Base-by-base conservation (phyloP, 1,140 invertebrate species). In the Calosoma granatense region DNA sequence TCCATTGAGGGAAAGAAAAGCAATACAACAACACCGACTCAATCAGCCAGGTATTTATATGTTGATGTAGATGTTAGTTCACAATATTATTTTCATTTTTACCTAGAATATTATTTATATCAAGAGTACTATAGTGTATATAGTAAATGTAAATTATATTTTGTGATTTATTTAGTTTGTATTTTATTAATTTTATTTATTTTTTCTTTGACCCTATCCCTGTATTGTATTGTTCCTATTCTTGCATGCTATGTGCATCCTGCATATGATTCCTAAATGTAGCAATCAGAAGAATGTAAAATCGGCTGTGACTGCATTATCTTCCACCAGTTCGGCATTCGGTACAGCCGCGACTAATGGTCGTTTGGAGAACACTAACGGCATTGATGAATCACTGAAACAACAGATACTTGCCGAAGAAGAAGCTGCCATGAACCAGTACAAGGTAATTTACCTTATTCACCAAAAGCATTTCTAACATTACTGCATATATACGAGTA, bases 1-100 rank as follows among this genome's bases (percentile, higher is more conserved):
- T 83, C 89, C 1, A 70, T 99, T 22, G 97, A 99, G 72, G 94
- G 94, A 47, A 91, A 90, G 66, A 97, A 96, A 75, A 88, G 88
- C 3, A 84, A 86, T 19, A 86, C 87, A 20, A 87, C 88, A 65
- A 88, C 87, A 17, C 86, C 87, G 30, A 89, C 87, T 6, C 87
- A 88, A 65, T 83, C 86, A 19, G 83, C 87, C 55, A 90, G 85
- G 88, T 90, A 76, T 66, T n/a, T n/a, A n/a, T n/a, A n/a, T 36
- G 6, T 36, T 36, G n/a, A 36, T 36, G n/a, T 36, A 36, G 6
- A 61, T 64, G 61, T 60, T 63, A 54, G 61, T 62, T 66, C 60
- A 51, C n/a, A 51, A 51, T 22, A 41, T 36, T 36, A 21, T 21
- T 22, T 51, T 51, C 12, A 51, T n/a, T n/a, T n/a, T n/a, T n/a